Evolutionary conservation across 2,113 vertebrate genomes (phyloP), one percentile per base, ranked within the genome.

Genomic region (Entosphenus tridentatus): DNA sequence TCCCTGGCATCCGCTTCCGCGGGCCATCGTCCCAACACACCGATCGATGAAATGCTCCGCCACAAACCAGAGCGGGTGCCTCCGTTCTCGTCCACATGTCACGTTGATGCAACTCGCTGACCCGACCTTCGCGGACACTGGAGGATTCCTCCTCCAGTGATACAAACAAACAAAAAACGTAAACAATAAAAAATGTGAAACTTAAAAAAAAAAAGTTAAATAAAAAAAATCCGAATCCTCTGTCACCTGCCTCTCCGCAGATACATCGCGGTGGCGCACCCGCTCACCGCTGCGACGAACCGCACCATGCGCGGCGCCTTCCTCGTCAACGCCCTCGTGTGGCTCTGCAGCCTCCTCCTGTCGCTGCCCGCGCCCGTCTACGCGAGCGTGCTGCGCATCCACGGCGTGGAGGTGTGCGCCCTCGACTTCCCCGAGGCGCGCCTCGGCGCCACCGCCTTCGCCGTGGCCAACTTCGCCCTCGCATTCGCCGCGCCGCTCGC

Each of bases 401-500:
- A 55, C 55, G 74, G 75, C 5, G n/a, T 80, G 70, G 71, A 81
- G 73, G 70, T 84, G 12, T 84, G 83, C 76, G 81, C 81, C 75
- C 77, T 85, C 76, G 57, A 78, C 74, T 76, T 85, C 69, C 73
- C 73, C 13, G 77, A 79, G 1, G 81, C 82, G n/a, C 80, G 80
- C 0, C 75, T 76, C 71, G 83, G 84, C 71, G 82, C 84, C 82
- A 83, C 84, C 78, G 84, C 82, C 82, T 85, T 84, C 77, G 84
- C 83, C 1, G 78, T 85, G 68, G 84, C 84, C 77, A 82, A 85
- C 75, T 83, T 82, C 3, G 79, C 77, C 59, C 74, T 85, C 71
- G 82, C 82, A 72, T 85, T 82, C 75, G 80, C 84, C 71, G 75
- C 83, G 58, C 83, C 83, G 2, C 79, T 85, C 55, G 74, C 83